Evolutionary conservation across 2,113 vertebrate genomes (phyloP), one percentile per base, ranked within the genome.

Genomic region (Calypte anna): DNA sequence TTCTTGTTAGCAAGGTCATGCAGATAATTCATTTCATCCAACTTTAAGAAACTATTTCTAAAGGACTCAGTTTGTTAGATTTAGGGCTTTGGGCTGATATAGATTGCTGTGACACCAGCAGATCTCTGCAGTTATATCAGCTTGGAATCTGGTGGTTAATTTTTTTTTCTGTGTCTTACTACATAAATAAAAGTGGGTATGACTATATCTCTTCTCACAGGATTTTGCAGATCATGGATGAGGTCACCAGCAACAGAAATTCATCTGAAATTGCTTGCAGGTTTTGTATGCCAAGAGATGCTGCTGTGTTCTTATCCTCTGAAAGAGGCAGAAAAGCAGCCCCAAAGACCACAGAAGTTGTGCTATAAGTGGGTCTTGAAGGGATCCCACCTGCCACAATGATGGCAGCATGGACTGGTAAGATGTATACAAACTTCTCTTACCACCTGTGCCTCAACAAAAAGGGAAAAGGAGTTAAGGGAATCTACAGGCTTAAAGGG

Each of bases 1-100:
- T 66, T 95, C 62, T 62, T 75, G 14, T 66, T 85, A 91, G 14
- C 40, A 82, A 89, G 67, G 76, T 88, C 83, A 77, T 67, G 10
- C 20, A 73, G 73, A 6, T 16, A 54, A 84, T 78, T 91, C 5
- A 61, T 86, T 74, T 78, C 5, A 82, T 77, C 61, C 67, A 67
- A 62, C 64, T 73, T 91, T 75, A 79, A 94, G 46, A 69, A 87
- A 74, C 9, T 5, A 31, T 48, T 78, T 94, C 74, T 38, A 24
- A 92, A 85, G 23, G 30, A 22, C 16, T 66, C 14, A 20, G 2
- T 85, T 77, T 84, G 82, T 89, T 93, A 79, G 8, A 40, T 73
- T 87, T 61, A 62, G 17, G 36, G 6, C 30, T 80, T 79, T 44
- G 15, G 50, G 24, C 7, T 81, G 53, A 54, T 74, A 48, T 0